phyloP scores from a whole-genome alignment of 2,113 vertebrate genomes.

The Brachypodius melanocephalos region DNA sequence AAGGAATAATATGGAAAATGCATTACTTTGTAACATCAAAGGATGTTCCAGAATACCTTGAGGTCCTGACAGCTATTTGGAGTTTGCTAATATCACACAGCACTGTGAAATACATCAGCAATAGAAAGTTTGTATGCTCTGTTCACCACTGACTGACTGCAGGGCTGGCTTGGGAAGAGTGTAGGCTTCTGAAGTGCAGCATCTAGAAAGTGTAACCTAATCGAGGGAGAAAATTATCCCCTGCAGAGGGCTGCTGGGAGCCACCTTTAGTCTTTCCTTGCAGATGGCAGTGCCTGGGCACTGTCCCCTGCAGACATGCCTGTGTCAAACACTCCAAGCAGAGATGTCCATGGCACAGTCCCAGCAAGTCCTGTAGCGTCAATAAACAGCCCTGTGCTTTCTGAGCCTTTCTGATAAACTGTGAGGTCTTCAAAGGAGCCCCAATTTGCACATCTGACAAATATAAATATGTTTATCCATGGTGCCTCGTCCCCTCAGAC shows the following conservation, averaged over 20 bases:
- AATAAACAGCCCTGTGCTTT: conserved; percentile 21
- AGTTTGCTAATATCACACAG: conserved; percentile 31
- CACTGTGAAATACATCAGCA: conserved; percentile 46
- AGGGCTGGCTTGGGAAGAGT: not conserved
- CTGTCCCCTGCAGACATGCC: not conserved
- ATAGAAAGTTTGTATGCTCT: conserved; percentile 4
- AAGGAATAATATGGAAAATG: conserved; percentile 49
- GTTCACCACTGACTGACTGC: not conserved
- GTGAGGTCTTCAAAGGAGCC: conserved; percentile 32
- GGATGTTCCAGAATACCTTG: conserved; percentile 60
- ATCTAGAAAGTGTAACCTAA: not conserved
- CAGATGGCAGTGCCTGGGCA: not conserved
- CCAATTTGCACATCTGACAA: conserved; percentile 57
- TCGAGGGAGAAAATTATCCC: conserved; percentile 2
- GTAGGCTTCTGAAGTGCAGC: not conserved
- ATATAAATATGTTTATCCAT: conserved; percentile 33
- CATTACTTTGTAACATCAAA: conserved; percentile 61
- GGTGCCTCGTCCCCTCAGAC: conserved; percentile 4
- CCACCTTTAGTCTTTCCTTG: not conserved
- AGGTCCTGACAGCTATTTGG: conserved; percentile 47
- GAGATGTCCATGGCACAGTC: not conserved
- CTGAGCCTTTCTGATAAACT: conserved; percentile 17
- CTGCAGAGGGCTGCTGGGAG: conserved; percentile 4
- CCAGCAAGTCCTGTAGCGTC: not conserved
- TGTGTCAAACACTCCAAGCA: not conserved